These are phyloP conservation scores for Pyxicephalus adspersus DNA, from an alignment of 2,113 vertebrate species.

Conservation along the genomic window DNA sequence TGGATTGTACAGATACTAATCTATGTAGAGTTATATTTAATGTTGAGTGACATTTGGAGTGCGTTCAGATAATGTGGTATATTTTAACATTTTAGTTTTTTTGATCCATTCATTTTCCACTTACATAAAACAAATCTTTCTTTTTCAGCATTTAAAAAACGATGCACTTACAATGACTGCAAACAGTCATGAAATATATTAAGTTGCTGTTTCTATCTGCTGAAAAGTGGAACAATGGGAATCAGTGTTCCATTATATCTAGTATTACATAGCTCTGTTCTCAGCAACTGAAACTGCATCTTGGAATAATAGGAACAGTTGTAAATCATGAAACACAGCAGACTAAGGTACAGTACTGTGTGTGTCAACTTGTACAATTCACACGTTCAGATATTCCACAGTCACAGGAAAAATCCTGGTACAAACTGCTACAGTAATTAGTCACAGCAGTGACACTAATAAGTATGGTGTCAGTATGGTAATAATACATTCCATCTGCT, in stretches of 20 bases:
- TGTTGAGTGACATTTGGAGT: no score
- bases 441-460: conserved; percentile 6
- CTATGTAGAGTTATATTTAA: no score
- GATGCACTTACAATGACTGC: background rate
- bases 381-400: no score
- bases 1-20: no score
- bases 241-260: background rate
- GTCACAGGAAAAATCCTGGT: background rate
- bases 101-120: no score
- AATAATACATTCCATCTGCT: background rate
- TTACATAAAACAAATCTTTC: no score
- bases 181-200: background rate
- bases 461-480: conserved; percentile 2
- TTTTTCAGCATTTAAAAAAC: background rate
- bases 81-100: no score
- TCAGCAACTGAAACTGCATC: background rate
- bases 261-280: background rate
- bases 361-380: background rate
- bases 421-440: conserved; percentile 18
- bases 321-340: background rate
- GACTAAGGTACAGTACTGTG: background rate
- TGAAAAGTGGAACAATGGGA: background rate
- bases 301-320: no score
- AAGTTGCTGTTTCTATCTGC: background rate
- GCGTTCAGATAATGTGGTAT: no score